These are phyloP conservation scores for Beris morrisii DNA, from an alignment of 2,888 invertebrate genomes.

Conservation along the genomic window DNA sequence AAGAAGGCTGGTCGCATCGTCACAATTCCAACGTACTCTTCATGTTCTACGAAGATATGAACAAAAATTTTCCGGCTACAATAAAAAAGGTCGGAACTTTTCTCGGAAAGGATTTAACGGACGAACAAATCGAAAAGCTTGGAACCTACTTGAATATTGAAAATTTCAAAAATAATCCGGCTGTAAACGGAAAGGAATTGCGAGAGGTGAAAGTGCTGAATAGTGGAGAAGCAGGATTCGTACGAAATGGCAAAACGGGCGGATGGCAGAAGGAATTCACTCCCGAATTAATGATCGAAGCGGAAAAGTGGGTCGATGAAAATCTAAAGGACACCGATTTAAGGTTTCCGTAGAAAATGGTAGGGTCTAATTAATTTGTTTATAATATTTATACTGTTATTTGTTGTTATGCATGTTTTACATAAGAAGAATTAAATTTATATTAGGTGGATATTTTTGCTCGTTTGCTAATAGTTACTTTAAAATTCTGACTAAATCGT, in stretches of 20 bases:
- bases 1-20: slow-evolving; percentile 72
- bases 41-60: slow-evolving; percentile 79
- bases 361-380: too few relatives aligned
- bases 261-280: slow-evolving; percentile 75
- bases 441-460: too few relatives aligned
- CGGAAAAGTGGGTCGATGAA: slow-evolving; percentile 70
- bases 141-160: slow-evolving; percentile 75
- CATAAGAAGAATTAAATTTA: too few relatives aligned
- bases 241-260: slow-evolving; percentile 65
- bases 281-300: slow-evolving; percentile 64
- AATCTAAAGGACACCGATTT: slow-evolving; percentile 65
- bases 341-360: slow-evolving; percentile 57
- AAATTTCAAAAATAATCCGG: slow-evolving; percentile 78
- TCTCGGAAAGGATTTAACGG: slow-evolving; percentile 61
- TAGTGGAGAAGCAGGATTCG: slow-evolving; percentile 64
- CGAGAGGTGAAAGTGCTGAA: slow-evolving; percentile 64
- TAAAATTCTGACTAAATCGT: too few relatives aligned
- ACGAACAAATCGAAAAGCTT: slow-evolving; percentile 64
- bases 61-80: slow-evolving; percentile 62
- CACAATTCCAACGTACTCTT: slow-evolving; percentile 72
- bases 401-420: too few relatives aligned
- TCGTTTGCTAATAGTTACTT: too few relatives aligned
- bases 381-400: too few relatives aligned
- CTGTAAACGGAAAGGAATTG: slow-evolving; percentile 72
- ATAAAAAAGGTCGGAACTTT: slow-evolving; percentile 66